These are phyloP conservation scores for Orchesellides sinensis DNA, from an alignment of 2,888 invertebrate genomes.

Conservation along the genomic window DNA sequence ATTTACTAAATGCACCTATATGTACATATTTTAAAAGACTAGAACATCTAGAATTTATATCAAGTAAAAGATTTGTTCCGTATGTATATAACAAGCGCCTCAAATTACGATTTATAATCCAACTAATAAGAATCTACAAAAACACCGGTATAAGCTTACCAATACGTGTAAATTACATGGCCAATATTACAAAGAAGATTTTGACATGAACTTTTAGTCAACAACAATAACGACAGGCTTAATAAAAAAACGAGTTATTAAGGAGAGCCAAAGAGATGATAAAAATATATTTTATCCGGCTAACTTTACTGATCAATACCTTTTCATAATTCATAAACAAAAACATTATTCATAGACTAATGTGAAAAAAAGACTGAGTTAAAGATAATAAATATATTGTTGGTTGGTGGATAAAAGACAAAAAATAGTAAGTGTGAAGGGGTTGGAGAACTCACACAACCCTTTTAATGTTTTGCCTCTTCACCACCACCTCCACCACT, in stretches of 20 bases:
- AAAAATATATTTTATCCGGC: not conserved
- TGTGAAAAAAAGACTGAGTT: not conserved
- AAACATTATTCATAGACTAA: not conserved
- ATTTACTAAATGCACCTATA: not conserved
- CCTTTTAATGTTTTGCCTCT: slow-evolving; percentile 23
- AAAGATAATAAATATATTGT: not conserved
- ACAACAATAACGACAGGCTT: too few species aligned
- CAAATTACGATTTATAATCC: not conserved
- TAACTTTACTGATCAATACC: not conserved
- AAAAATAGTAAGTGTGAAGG: slow-evolving; percentile 32
- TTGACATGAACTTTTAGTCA: too few species aligned
- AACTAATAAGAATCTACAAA: not conserved
- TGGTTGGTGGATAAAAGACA: not conserved
- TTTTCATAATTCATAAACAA: not conserved
- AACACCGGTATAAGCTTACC: too few species aligned
- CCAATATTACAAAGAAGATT: too few species aligned
- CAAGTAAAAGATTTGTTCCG: not conserved
- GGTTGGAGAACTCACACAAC: slow-evolving; percentile 43
- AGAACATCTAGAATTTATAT: not conserved
- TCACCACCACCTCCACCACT: slow-evolving; percentile 29
- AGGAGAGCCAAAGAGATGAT: too few species aligned
- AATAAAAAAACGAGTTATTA: not conserved
- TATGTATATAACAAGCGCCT: not conserved
- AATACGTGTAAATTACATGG: too few species aligned
- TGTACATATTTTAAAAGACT: not conserved